phyloP scores from a whole-genome alignment of 1,140 invertebrate species.

The Brachionus rotundiformis region DNA sequence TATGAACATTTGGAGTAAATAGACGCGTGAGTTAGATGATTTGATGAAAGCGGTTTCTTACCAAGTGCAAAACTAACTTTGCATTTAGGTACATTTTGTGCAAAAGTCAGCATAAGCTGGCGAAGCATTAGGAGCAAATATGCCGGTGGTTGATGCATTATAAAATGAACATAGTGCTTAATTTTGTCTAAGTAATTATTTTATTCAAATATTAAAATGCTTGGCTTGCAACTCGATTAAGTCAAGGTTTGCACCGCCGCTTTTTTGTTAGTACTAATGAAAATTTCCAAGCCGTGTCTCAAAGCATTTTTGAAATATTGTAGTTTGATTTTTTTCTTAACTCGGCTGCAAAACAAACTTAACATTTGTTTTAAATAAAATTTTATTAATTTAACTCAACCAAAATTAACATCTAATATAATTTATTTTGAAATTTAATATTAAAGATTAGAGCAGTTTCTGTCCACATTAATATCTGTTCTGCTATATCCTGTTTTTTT shows the following conservation, averaged over 20 bases:
- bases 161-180: neutral
- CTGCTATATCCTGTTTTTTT: too few species aligned
- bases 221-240: conserved; percentile 40
- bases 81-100: conserved; percentile 34
- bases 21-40: conserved; percentile 18
- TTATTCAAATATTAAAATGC: conserved; percentile 27
- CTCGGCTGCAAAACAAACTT: neutral
- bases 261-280: conserved; percentile 43
- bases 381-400: too few species aligned
- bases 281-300: conserved; percentile 9
- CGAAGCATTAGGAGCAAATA: neutral
- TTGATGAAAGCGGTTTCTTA: conserved; percentile 5
- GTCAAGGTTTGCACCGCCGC: conserved; percentile 44
- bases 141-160: neutral
- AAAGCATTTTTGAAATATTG: neutral
- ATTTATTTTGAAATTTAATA: too few species aligned
- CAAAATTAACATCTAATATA: too few species aligned
- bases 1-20: neutral
- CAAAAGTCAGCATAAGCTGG: neutral
- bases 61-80: neutral
- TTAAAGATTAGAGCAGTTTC: too few species aligned
- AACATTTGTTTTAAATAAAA: neutral
- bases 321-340: neutral
- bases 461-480: too few species aligned
- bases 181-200: neutral